phyloP scores from a whole-genome alignment of 2,113 vertebrate genomes.

The Pteruthius melanotis region DNA sequence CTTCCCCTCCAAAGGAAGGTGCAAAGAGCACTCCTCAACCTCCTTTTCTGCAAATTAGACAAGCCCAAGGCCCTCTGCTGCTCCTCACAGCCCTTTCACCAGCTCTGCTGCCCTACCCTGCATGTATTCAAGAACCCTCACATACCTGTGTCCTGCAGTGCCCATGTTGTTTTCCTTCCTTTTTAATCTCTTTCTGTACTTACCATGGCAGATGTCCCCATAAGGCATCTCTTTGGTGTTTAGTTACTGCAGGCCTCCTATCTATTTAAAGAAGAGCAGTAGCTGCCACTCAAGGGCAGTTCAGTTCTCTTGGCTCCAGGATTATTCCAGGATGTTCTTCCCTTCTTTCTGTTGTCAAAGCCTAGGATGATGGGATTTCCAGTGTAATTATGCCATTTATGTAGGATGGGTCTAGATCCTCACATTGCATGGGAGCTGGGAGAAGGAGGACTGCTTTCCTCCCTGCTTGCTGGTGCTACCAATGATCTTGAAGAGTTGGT shows the following conservation, averaged over 20 bases:
- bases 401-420: background rate
- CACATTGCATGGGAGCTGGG: background rate
- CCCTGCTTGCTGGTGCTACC: background rate
- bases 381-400: background rate
- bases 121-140: background rate
- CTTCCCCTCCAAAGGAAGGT: background rate
- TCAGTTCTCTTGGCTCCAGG: background rate
- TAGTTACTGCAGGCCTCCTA: background rate
- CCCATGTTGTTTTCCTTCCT: background rate
- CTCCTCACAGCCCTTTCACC: background rate
- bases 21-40: background rate
- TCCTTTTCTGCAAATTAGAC: background rate
- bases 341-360: background rate
- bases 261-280: background rate
- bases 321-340: background rate
- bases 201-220: background rate
- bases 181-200: background rate
- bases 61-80: background rate
- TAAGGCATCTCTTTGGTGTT: background rate
- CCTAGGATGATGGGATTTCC: background rate
- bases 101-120: background rate
- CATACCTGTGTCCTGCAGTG: background rate
- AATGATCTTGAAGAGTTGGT: background rate
- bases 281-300: background rate
- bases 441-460: background rate